Conservation (phyloP, 92 coral and sea anemone species). For the Umimayanthus kanabou region DNA sequence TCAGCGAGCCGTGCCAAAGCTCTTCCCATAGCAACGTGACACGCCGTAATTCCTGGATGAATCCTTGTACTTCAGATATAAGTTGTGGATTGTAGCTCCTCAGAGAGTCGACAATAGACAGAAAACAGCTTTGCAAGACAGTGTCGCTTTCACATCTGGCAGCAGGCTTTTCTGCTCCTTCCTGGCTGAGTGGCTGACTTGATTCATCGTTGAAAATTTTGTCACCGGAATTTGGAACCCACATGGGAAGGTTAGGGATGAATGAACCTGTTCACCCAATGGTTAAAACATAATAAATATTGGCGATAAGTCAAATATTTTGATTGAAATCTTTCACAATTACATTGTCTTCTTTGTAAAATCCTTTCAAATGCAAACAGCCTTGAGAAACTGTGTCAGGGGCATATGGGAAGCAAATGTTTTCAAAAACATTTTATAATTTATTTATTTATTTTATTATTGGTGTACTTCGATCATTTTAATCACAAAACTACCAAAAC, state of each 20-base stretch:
- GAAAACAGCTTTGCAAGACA: slow-evolving; percentile 83
- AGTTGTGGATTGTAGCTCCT: slow-evolving; percentile 80
- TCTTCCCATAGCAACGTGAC: slow-evolving; percentile 97
- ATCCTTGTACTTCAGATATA: slow-evolving; percentile 87
- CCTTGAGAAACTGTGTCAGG: too few relatives aligned
- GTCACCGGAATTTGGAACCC: slow-evolving; percentile 39
- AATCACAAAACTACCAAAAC: too few relatives aligned
- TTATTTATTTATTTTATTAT: too few relatives aligned
- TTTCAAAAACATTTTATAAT: too few relatives aligned
- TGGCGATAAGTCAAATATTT: not conserved
- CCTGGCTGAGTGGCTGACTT: slow-evolving; percentile 26
- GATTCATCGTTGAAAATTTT: not conserved
- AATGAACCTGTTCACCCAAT: not conserved
- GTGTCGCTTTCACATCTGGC: slow-evolving; percentile 68
- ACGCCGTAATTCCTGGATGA: slow-evolving; percentile 89
- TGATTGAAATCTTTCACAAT: not conserved
- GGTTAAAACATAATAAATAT: not conserved
- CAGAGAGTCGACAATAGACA: slow-evolving; percentile 90
- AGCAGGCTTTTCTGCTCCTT: slow-evolving; percentile 43
- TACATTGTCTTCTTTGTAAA: too few relatives aligned
- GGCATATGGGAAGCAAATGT: too few relatives aligned
- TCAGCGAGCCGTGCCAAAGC: slow-evolving; percentile 94
- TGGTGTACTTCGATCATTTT: too few relatives aligned
- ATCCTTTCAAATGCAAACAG: too few relatives aligned
- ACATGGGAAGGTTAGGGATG: slow-evolving; percentile 37